These are phyloP conservation scores for Drosophila ustulata DNA, from an alignment of 2,888 invertebrate genomes.

Conservation along the genomic window DNA sequence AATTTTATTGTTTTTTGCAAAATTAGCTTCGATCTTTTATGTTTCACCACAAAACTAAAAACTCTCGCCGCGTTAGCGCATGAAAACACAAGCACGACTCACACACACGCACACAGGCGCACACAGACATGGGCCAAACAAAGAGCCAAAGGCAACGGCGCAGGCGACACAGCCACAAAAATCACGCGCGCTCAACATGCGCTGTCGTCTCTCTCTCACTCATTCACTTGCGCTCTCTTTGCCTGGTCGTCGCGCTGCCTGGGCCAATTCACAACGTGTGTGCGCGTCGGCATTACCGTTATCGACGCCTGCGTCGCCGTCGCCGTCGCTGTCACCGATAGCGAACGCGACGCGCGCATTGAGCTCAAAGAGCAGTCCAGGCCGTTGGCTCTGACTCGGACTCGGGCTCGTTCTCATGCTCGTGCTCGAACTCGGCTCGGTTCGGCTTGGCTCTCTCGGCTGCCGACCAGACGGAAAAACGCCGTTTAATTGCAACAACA, in stretches of 20 bases:
- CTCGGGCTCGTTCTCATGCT: slow-evolving; percentile 16
- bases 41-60: slow-evolving; percentile 1
- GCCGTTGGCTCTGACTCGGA: slow-evolving; percentile 35
- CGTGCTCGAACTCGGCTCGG: slow-evolving; percentile 11
- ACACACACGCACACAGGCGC: slow-evolving; percentile 37
- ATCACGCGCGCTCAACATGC: slow-evolving; percentile 77
- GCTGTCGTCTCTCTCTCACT: slow-evolving; percentile 35
- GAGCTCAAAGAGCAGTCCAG: slow-evolving; percentile 62
- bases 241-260: slow-evolving; percentile 41
- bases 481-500: slow-evolving; percentile 77
- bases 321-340: slow-evolving; percentile 43
- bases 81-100: slow-evolving; percentile 53
- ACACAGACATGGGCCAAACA: slow-evolving; percentile 51
- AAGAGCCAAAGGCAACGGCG: slow-evolving; percentile 64
- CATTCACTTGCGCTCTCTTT: not conserved
- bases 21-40: not conserved
- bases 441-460: slow-evolving; percentile 32
- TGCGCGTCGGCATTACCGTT: slow-evolving; percentile 69
- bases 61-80: slow-evolving; percentile 21
- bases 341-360: slow-evolving; percentile 49
- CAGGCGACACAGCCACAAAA: slow-evolving; percentile 73
- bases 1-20: not conserved
- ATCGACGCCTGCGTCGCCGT: slow-evolving; percentile 67
- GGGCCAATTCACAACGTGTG: slow-evolving; percentile 62
- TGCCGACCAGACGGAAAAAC: slow-evolving; percentile 74